phyloP scores from a whole-genome alignment of 2,113 vertebrate species.

The Empidonax alnorum region DNA sequence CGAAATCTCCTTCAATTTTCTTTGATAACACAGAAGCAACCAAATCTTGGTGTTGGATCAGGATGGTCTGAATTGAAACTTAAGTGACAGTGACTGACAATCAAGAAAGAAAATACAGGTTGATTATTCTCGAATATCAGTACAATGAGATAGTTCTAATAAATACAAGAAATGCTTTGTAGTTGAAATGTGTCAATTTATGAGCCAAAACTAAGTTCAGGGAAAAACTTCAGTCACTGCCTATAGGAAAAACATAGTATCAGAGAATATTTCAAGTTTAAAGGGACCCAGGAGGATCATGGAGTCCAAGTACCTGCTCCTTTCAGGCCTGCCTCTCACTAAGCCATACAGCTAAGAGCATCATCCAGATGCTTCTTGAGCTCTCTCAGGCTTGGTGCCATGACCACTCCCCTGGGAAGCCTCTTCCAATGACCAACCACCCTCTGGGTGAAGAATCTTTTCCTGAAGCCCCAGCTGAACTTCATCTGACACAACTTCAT shows the following conservation, averaged over 20 bases:
- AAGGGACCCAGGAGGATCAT: fast-evolving
- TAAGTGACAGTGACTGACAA: not conserved
- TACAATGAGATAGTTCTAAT: not conserved
- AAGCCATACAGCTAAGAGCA: no score
- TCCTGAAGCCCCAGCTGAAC: not conserved
- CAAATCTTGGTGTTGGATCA: not conserved
- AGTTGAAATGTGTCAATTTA: not conserved
- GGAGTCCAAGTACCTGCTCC: fast-evolving
- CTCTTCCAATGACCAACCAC: not conserved
- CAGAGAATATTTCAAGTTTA: not conserved
- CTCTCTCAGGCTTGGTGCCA: not conserved
- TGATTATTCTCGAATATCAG: not conserved
- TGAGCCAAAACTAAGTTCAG: not conserved
- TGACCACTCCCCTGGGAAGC: not conserved
- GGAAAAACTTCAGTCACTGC: not conserved
- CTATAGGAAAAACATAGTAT: not conserved
- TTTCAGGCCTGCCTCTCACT: not conserved
- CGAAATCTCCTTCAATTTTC: not conserved
- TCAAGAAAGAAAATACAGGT: not conserved
- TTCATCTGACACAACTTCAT: not conserved
- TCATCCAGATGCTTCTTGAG: not conserved
- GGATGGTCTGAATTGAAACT: not conserved
- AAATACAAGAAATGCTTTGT: not conserved
- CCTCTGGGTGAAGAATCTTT: not conserved
- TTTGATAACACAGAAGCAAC: not conserved